Base-by-base conservation (phyloP, 2,888 invertebrate species). In the Drosophila atroscutellata region DNA sequence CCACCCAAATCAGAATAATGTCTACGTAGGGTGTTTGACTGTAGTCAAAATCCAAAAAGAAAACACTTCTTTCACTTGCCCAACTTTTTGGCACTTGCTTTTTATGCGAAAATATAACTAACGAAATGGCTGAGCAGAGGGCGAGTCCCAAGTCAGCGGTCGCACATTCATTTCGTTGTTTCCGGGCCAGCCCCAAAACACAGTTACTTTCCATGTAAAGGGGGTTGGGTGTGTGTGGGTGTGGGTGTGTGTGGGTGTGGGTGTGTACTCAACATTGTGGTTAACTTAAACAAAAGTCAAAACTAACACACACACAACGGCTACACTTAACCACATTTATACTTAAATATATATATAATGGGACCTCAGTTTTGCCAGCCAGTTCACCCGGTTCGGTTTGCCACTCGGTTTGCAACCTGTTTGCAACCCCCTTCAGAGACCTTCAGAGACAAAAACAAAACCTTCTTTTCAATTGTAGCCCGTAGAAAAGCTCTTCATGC, bases 401-500 rank as follows among this genome's bases (percentile, higher is more conserved):
- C 45, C 45, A 8, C 45, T 45, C 56, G 37, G 26, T 28, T 49
- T 49, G 34, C 67, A 64, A 36, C 59, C 59, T 50, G 59, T 52
- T 49, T 54, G 63, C 51, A 36, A 24, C 37, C 30, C 70, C 34
- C 45, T 36, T 30, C 15, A 45, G 8, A 15, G 45, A 15, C 15
- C 8, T 8, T 45, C n/a, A n/a, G n/a, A 55, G 2, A 13, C 15
- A 32, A 8, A 1, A 24, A 45, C 47, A 37, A 39, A 30, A 28
- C 20, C 20, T n/a, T 42, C 28, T 51, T 51, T 65, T 56, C 34
- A 63, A 66, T 66, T 66, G 64, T 64, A 39, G 13, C 36, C 57
- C 54, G 58, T 59, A 72, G 50, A 69, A 75, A 64, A 60, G 63
- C 77, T 77, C 57, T 59, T 70, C 77, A 70, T 71, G 72, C 74